phyloP scores from a whole-genome alignment of 2,888 invertebrate species.

The Meteorus cinctellus region DNA sequence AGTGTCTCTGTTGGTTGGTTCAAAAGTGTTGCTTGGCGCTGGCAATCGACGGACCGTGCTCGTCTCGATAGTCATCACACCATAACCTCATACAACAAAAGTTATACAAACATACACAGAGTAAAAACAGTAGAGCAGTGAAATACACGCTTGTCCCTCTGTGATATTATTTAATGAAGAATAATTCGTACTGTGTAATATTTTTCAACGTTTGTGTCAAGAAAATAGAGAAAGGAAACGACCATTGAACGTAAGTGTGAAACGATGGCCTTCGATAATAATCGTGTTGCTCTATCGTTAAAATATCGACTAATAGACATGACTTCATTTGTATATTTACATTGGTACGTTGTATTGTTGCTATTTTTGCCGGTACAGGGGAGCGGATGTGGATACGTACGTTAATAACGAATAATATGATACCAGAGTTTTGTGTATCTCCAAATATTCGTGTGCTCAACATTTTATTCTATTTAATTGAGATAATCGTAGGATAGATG shows the following conservation, averaged over 20 bases:
- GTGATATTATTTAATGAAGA: neutral
- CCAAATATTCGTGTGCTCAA: too few species aligned
- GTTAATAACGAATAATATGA: neutral
- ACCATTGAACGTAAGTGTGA: neutral
- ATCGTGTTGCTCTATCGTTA: neutral
- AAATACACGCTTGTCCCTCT: neutral
- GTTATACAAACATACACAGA: too few species aligned
- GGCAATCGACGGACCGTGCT: neutral
- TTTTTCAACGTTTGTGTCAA: neutral
- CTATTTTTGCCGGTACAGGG: neutral
- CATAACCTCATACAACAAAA: too few species aligned
- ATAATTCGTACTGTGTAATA: neutral
- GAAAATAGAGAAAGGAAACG: neutral
- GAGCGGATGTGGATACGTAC: slow-evolving; percentile 1
- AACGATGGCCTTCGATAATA: neutral
- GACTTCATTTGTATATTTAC: neutral
- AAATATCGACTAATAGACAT: neutral
- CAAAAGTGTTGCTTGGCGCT: neutral
- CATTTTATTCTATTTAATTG: too few species aligned
- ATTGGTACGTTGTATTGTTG: neutral
- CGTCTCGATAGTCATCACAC: neutral
- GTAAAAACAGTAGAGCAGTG: neutral
- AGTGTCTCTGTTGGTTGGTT: neutral
- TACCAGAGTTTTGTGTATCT: neutral
- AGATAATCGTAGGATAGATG: too few species aligned